Conservation (phyloP, 2,113 vertebrate genomes). For the Catharus fuscescens region DNA sequence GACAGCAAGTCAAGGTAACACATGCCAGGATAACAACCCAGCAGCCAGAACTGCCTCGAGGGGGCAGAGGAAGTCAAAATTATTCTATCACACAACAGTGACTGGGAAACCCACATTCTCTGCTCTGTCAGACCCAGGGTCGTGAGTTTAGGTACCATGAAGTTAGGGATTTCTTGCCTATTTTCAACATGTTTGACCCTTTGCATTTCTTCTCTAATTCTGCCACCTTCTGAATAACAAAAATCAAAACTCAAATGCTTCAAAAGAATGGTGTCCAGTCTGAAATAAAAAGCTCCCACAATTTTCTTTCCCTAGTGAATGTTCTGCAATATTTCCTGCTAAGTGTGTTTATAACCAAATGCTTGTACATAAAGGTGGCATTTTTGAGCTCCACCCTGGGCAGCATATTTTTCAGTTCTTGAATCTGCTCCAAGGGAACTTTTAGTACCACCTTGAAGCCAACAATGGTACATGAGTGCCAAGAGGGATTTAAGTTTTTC, state of each 20-base stretch:
- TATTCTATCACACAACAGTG: neutral
- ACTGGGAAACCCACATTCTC: neutral
- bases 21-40: neutral
- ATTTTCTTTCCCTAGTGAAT: conserved; percentile 8
- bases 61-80: neutral
- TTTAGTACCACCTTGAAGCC: conserved; percentile 57
- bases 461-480: neutral
- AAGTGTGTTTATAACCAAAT: conserved; percentile 10
- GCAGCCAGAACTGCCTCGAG: neutral
- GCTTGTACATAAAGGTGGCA: conserved; percentile 14
- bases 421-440: conserved; percentile 34
- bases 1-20: neutral
- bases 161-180: neutral
- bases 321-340: conserved; percentile 45
- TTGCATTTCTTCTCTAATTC: neutral
- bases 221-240: neutral
- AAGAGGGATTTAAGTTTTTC: conserved; percentile 31
- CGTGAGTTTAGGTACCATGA: fast-evolving
- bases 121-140: neutral
- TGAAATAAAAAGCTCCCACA: neutral
- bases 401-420: conserved; percentile 30
- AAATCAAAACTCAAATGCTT: neutral
- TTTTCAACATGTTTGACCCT: neutral
- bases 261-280: neutral
- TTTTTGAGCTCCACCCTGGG: conserved; percentile 49